Conservation (phyloP, 2,888 invertebrate species). For the Drosophila putrida region DNA sequence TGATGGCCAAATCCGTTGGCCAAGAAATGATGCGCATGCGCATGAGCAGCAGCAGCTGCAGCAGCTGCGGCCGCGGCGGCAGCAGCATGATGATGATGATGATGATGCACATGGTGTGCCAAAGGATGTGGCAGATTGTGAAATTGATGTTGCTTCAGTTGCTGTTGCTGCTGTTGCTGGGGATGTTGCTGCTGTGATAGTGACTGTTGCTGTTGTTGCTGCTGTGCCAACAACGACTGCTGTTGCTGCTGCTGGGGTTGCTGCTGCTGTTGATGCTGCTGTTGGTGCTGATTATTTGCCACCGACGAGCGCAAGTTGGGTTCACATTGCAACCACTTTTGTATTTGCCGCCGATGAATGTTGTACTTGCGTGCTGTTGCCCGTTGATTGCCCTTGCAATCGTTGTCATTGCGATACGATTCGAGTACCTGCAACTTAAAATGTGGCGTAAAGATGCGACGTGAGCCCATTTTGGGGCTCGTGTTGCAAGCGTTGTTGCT, state of each 20-base stretch:
- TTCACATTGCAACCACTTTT: conserved; percentile 96
- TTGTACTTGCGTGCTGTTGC: conserved; percentile 96
- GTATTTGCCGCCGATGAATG: conserved; percentile 95
- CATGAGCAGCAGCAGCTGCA: too few species aligned
- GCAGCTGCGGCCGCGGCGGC: conserved; percentile 47
- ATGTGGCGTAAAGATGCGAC: conserved; percentile 95
- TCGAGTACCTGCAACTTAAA: conserved; percentile 95
- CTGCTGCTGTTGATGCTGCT: conserved; percentile 66
- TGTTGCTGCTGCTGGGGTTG: conserved; percentile 59
- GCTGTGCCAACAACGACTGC: conserved; percentile 37
- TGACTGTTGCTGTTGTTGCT: conserved; percentile 22
- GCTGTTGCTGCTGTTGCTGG: conserved; percentile 54
- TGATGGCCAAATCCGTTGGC: conserved; percentile 48
- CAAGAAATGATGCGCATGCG: conserved; percentile 59
- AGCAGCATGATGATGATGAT: conserved; percentile 46
- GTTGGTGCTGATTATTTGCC: conserved; percentile 85
- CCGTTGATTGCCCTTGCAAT: conserved; percentile 95
- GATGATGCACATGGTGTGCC: conserved; percentile 64
- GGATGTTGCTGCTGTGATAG: conserved; percentile 15
- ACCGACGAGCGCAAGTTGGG: conserved; percentile 91
- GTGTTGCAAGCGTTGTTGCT: conserved; percentile 86
- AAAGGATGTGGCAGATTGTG: conserved; percentile 60
- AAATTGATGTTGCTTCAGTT: conserved; percentile 54
- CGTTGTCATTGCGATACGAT: conserved; percentile 93
- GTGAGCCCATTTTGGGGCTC: conserved; percentile 89